phyloP scores from a whole-genome alignment of 2,797 vertebrate genomes.

The Pangasius sanitwongsei region DNA sequence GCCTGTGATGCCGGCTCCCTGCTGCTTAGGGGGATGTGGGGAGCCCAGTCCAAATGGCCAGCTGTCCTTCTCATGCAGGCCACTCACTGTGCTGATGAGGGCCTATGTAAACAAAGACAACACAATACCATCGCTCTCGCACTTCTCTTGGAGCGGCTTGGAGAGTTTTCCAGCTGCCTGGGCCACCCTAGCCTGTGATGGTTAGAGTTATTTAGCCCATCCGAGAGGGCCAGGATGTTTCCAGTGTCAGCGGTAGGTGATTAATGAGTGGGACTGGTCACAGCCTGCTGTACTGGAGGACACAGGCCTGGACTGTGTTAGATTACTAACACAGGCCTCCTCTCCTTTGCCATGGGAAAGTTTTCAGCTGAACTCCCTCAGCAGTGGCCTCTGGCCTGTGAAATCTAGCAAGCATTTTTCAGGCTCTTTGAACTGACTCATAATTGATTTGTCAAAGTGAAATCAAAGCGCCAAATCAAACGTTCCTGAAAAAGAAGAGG shows the following conservation, averaged over 20 bases:
- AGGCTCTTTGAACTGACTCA: constrained; percentile 54
- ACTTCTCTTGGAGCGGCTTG: constrained; percentile 33
- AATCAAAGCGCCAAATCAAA: constrained; percentile 53
- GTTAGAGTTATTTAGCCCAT: constrained; percentile 78
- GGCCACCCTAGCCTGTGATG: constrained; percentile 67
- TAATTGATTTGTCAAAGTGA: constrained; percentile 74
- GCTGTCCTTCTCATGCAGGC: constrained; percentile 69
- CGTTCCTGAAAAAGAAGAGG: constrained; percentile 36
- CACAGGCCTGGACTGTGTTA: constrained; percentile 69
- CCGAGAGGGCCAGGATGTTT: constrained; percentile 76
- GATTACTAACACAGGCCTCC: constrained; percentile 66
- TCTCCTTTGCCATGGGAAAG: constrained; percentile 55
- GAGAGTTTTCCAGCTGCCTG: constrained; percentile 76
- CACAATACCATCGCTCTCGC: constrained; percentile 57
- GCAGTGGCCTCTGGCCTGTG: constrained; percentile 54
- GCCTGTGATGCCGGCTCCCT: constrained; percentile 58
- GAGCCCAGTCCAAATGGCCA: constrained; percentile 84
- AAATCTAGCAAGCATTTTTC: constrained; percentile 53
- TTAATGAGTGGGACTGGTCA: constrained; percentile 75
- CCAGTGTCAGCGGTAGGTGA: constrained; percentile 77
- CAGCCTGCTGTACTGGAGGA: constrained; percentile 76
- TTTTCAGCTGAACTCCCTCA: constrained; percentile 46
- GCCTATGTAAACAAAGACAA: constrained; percentile 74
- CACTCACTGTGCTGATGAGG: constrained; percentile 77
- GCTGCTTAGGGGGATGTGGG: constrained; percentile 71